These are phyloP conservation scores for Ceuthmochares aereus DNA, from an alignment of 2,113 vertebrate genomes.

Conservation along the genomic window DNA sequence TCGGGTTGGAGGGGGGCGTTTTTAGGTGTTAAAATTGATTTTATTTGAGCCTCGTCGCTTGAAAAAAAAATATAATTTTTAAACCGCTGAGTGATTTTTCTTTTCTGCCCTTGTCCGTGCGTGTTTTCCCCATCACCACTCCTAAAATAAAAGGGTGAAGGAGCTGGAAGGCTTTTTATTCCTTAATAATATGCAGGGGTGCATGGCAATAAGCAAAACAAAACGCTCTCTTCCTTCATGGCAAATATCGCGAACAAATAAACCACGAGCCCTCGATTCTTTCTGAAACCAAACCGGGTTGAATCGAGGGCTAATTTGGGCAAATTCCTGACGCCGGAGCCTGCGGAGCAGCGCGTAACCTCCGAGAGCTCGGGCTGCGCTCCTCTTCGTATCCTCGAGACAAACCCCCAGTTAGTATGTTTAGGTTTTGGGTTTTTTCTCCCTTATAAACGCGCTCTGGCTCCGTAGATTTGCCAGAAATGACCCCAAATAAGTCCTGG, in stretches of 20 bases:
- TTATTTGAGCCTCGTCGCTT: not conserved
- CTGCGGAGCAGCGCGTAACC: not conserved
- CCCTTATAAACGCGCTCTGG: rapidly evolving
- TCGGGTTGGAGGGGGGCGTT: not conserved
- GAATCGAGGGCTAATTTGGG: not conserved
- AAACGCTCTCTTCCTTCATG: not conserved
- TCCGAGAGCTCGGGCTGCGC: not conserved
- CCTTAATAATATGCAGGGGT: not conserved
- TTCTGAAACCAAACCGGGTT: not conserved
- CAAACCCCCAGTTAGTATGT: rapidly evolving
- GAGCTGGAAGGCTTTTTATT: not conserved
- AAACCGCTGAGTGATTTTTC: not conserved
- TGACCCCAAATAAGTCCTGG: rapidly evolving
- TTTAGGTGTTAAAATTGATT: not conserved
- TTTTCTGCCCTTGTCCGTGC: rapidly evolving
- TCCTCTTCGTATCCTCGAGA: not conserved
- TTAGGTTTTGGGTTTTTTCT: rapidly evolving
- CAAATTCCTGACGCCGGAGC: not conserved
- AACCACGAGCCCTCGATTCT: not conserved
- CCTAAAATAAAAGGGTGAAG: not conserved
- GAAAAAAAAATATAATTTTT: not conserved
- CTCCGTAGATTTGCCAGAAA: not conserved
- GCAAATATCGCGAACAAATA: not conserved
- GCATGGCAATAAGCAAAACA: conserved; percentile 4
- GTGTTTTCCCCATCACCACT: not conserved